phyloP scores from a whole-genome alignment of 2,888 invertebrate genomes.

The Lacanobia oleracea region DNA sequence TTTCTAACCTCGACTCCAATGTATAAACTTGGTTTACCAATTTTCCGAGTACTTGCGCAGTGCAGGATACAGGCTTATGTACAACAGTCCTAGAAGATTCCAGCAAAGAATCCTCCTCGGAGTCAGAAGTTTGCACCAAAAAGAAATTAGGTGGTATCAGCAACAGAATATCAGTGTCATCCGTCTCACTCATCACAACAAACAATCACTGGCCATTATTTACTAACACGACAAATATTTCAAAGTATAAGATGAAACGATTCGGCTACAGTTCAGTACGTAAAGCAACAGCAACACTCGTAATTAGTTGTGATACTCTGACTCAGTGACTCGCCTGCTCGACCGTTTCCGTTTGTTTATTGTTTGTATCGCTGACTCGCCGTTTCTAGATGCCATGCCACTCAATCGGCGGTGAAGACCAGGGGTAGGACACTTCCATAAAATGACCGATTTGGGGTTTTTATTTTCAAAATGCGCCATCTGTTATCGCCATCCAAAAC shows the following conservation, averaged over 20 bases:
- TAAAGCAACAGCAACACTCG: neutral
- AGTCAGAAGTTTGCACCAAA: slow-evolving; percentile 91
- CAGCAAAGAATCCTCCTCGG: slow-evolving; percentile 87
- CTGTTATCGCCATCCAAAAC: too few species aligned
- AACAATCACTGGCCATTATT: slow-evolving; percentile 79
- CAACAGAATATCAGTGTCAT: slow-evolving; percentile 95
- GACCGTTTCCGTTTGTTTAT: slow-evolving; percentile 46
- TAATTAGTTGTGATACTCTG: too few species aligned
- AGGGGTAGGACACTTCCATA: too few species aligned
- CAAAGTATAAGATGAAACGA: neutral
- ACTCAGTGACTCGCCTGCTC: too few species aligned
- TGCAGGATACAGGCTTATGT: slow-evolving; percentile 85
- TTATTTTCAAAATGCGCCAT: too few species aligned
- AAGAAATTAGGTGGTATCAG: slow-evolving; percentile 95
- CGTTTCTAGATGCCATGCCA: neutral
- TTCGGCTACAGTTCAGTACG: neutral
- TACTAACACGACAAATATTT: slow-evolving; percentile 13
- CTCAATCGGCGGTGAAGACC: too few species aligned
- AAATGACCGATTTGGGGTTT: too few species aligned
- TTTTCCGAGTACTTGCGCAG: slow-evolving; percentile 87
- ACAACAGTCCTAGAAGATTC: slow-evolving; percentile 87
- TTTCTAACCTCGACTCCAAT: slow-evolving; percentile 90
- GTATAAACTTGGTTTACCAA: slow-evolving; percentile 92
- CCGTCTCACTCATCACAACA: slow-evolving; percentile 90
- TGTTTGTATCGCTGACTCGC: slow-evolving; percentile 23